A percentile compares a stretch with the other conserved stretches of the same genome.
These are phyloP conservation scores for Saccostrea glomerata DNA, from an alignment of 1,140 invertebrate species.

Conservation along the genomic window DNA sequence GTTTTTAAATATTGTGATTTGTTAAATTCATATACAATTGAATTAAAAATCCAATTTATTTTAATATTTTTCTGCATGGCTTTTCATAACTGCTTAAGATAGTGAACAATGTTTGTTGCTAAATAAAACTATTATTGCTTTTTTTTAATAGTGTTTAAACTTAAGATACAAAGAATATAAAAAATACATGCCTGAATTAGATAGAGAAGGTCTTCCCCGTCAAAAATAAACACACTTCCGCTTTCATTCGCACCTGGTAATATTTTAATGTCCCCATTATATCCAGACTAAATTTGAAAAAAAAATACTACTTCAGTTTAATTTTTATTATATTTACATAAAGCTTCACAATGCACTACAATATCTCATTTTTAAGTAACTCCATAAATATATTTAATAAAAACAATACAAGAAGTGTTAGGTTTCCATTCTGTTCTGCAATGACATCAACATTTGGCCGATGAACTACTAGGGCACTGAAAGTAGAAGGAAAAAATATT, in stretches of 20 bases:
- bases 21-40: too few relatives aligned
- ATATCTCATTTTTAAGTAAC: too few relatives aligned
- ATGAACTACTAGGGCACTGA: constrained; percentile 54
- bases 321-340: too few relatives aligned
- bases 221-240: constrained; percentile 51
- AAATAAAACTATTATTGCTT: too few relatives aligned
- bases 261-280: constrained; percentile 51
- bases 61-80: too few relatives aligned
- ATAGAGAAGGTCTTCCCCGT: constrained; percentile 59
- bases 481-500: background rate
- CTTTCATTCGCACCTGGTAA: constrained; percentile 11
- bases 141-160: too few relatives aligned
- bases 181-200: constrained; percentile 50
- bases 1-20: too few relatives aligned
- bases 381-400: too few relatives aligned
- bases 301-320: background rate
- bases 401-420: constrained; percentile 47
- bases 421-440: constrained; percentile 49
- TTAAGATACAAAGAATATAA: background rate
- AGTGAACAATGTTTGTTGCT: too few relatives aligned
- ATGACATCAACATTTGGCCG: constrained; percentile 51
- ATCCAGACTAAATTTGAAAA: background rate
- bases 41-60: too few relatives aligned
- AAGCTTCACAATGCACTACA: too few relatives aligned
- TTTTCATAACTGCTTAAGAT: too few relatives aligned